A percentile compares a stretch with the other conserved stretches of the same genome.
Evolutionary conservation across 2,797 vertebrate genomes (phyloP).

Genomic region (Sphenodon punctatus): DNA sequence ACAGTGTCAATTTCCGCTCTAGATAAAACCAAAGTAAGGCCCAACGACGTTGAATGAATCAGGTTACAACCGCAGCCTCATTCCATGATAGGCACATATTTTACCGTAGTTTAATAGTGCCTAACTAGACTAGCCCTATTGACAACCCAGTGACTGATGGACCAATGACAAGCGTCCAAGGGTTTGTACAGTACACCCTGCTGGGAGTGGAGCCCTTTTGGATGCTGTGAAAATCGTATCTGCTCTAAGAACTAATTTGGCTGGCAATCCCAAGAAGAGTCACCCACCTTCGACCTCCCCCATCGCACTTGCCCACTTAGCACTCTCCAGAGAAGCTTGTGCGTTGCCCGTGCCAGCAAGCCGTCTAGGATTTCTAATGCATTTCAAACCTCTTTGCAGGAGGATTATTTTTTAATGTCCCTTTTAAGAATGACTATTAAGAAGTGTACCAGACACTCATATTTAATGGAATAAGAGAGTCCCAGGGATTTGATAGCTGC

Average conservation of each 20-base stretch:
- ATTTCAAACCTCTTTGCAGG: constrained; percentile 11
- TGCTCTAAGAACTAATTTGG: constrained; percentile 31
- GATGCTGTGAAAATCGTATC: constrained; percentile 9
- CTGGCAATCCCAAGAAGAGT: constrained; percentile 17
- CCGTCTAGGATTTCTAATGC: constrained; percentile 13
- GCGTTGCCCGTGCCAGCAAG: background rate
- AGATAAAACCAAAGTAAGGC: too few species aligned
- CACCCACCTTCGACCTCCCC: background rate
- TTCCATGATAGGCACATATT: constrained; percentile 48
- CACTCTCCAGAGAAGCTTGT: background rate
- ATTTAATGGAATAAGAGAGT: background rate
- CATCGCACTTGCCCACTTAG: constrained; percentile 23
- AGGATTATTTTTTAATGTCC: constrained; percentile 13
- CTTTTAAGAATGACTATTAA: constrained; percentile 9
- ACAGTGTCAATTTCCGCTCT: too few species aligned
- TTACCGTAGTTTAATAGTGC: background rate
- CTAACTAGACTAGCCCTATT: background rate
- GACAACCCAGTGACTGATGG: constrained; percentile 3
- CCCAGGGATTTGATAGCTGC: background rate
- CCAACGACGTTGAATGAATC: too few species aligned
- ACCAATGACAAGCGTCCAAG: constrained; percentile 14
- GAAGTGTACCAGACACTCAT: background rate
- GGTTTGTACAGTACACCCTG: background rate
- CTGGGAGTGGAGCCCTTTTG: background rate
- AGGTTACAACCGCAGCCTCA: constrained; percentile 38